Evolutionary conservation across 2,113 vertebrate genomes (phyloP).

Genomic region (Salvelinus alpinus): DNA sequence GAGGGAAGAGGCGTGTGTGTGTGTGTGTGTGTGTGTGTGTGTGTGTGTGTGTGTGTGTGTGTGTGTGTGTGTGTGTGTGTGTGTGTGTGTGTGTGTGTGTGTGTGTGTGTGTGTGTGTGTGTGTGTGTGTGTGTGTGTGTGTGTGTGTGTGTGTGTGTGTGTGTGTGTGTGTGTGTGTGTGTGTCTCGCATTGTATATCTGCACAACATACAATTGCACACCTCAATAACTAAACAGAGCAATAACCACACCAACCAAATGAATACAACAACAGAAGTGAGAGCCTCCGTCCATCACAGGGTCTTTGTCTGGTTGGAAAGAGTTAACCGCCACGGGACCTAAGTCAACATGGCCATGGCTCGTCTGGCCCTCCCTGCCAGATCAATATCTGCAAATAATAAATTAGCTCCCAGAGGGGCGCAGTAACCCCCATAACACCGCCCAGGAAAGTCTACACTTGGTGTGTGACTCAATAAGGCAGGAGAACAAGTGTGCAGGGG

Average conservation of each 20-base stretch:
- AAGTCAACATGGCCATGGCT: slow-evolving; percentile 82
- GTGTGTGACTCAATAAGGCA: slow-evolving; percentile 91
- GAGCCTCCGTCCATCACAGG: slow-evolving; percentile 32
- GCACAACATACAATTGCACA: not conserved
- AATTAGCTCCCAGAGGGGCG: slow-evolving; percentile 93
- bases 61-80: slow-evolving; percentile 19
- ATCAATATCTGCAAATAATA: slow-evolving; percentile 99
- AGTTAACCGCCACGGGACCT: slow-evolving; percentile 83
- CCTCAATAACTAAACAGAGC: slow-evolving; percentile 19
- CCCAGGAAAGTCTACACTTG: slow-evolving; percentile 82
- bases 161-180: too few relatives aligned
- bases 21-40: slow-evolving; percentile 12
- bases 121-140: slow-evolving; percentile 19
- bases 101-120: slow-evolving; percentile 23
- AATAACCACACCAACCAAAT: slow-evolving; percentile 20
- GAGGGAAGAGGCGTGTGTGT: not conserved
- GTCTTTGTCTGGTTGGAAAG: slow-evolving; percentile 65
- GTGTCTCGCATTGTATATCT: slow-evolving; percentile 7
- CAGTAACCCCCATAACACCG: slow-evolving; percentile 82
- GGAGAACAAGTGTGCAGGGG: slow-evolving; percentile 83
- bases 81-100: slow-evolving; percentile 25
- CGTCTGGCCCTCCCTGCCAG: slow-evolving; percentile 82
- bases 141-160: too few relatives aligned
- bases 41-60: slow-evolving; percentile 26
- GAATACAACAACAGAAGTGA: slow-evolving; percentile 14